Percentiles rank a stretch among this genome's conserved stretches.
Evolutionary conservation across 2,797 vertebrate genomes (phyloP).

Genomic region (Nannoperca australis): DNA sequence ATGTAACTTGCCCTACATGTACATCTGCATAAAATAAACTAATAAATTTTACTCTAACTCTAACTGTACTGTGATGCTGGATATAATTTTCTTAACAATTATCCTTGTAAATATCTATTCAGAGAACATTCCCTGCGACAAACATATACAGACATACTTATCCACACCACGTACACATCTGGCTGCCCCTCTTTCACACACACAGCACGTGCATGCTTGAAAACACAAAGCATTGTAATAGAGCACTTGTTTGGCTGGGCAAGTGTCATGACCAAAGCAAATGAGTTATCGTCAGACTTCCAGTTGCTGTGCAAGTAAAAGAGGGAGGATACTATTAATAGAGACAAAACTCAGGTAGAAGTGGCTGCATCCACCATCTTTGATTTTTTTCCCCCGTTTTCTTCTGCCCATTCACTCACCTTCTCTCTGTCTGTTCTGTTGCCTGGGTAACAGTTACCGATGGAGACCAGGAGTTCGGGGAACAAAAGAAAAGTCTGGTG

Average conservation of each 20-base stretch:
- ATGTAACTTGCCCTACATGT: background rate
- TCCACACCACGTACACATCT: constrained; percentile 15
- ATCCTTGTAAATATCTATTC: background rate
- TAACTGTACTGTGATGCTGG: background rate
- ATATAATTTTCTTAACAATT: background rate
- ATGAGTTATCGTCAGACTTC: constrained; percentile 47
- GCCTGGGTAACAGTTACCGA: constrained; percentile 85
- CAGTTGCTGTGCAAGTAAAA: constrained; percentile 34
- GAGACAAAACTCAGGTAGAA: constrained; percentile 54
- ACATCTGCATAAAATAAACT: background rate
- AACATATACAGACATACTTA: constrained; percentile 29
- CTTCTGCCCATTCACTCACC: constrained; percentile 65
- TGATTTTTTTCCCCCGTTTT: constrained; percentile 26
- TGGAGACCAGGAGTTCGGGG: constrained; percentile 77
- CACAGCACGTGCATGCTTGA: constrained; percentile 21
- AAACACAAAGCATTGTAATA: constrained; percentile 46
- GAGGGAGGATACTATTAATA: constrained; percentile 36
- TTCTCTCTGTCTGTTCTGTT: constrained; percentile 76
- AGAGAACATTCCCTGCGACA: background rate
- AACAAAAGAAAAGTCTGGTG: constrained; percentile 69
- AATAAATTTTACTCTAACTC: background rate
- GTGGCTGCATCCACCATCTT: constrained; percentile 38
- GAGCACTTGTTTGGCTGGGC: constrained; percentile 43
- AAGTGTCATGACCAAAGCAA: constrained; percentile 53
- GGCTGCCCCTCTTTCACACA: constrained; percentile 17